Evolutionary conservation across 1,140 invertebrate genomes (phyloP), one percentile per base, ranked within the genome.

Genomic region (Aricia agestis): DNA sequence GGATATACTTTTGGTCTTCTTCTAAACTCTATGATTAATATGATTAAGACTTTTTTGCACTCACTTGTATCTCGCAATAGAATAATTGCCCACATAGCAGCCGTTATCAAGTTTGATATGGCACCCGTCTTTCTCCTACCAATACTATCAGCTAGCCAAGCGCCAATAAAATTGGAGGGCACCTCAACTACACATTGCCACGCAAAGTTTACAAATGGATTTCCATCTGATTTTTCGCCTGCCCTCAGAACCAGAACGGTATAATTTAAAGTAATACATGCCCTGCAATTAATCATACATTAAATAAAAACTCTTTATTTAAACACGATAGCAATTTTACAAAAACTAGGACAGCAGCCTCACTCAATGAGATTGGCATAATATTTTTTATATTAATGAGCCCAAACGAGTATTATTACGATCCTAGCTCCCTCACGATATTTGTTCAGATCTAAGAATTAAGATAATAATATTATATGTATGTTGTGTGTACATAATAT

Each of bases 131-230:
- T 93, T 32, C 94, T 86, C 4, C 94, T 86, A 6, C 94, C 94
- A 15, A 92, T 84, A 25, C 76, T 89, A 71, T 94, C 91, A 31
- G 89, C 87, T 6, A 92, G 75, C 81, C 81, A 87, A 15, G 82
- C 82, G 52, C 79, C 82, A 69, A 92, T 7, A 74, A 92, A 90
- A 76, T 89, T 89, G 57, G 91, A 93, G 1, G 94, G 94, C 10
- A 95, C 84, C 82, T 95, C 95, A 18, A 93, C 92, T 6, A 94
- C 72, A 67, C 93, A 92, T 78, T 95, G 93, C 74, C 93, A 91
- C 70, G 94, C 92, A 83, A 94, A 95, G 83, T 95, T 95, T 59
- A 95, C 78, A 80, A 95, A 95, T 19, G 95, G 94, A 85, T 95
- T 95, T 59, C 94, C 95, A 58, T 92, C 90, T 78, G 95, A 84